Base-by-base conservation (phyloP, 2,888 invertebrate species). In the Coelinius sp. region DNA sequence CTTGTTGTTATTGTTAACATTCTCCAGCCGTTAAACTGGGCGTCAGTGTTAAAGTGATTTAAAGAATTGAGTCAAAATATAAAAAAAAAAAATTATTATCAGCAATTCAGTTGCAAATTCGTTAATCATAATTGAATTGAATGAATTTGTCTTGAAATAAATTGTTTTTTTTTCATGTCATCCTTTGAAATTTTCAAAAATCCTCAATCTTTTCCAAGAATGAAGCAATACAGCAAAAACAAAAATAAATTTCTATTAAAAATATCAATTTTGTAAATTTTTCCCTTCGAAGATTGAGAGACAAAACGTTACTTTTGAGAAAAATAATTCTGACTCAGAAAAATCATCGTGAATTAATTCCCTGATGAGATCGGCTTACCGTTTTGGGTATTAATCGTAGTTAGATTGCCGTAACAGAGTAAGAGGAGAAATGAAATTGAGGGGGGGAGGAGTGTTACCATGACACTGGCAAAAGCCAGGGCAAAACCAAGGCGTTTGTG, bases 361-460 rank as follows among this genome's bases (percentile, higher is more conserved):
- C 17, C 56, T 27, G 22, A n/a, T n/a, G n/a, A 62, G 17, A 63
- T 63, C 63, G 38, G 63, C 63, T 63, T 63, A 63, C 22, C 24
- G 46, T 14, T 59, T 56, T 59, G 17, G 35, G 31, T 59, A 59
- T 35, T 59, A 59, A 59, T 59, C 59, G 35, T 59, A 59, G 59
- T 59, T 59, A 31, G 59, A 59, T 59, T 59, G 59, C 35, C 59
- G 59, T 59, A 14, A 49, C 46, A 17, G 66, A 53, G 31, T 27
- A 27, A 52, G 66, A 53, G 38, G 38, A 27, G 20, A 52, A 52
- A 67, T 67, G 24, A 67, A 53, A 52, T 67, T 67, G 24, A 17
- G 25, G 53, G 71, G 79, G 87, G 87, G 53, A 70, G 79, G 87
- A 86, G 87, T 80, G 87, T 87, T 87, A 81, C 87, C 86, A 87